These are phyloP conservation scores for Corythoichthys intestinalis DNA, from an alignment of 2,113 vertebrate genomes.

Conservation along the genomic window DNA sequence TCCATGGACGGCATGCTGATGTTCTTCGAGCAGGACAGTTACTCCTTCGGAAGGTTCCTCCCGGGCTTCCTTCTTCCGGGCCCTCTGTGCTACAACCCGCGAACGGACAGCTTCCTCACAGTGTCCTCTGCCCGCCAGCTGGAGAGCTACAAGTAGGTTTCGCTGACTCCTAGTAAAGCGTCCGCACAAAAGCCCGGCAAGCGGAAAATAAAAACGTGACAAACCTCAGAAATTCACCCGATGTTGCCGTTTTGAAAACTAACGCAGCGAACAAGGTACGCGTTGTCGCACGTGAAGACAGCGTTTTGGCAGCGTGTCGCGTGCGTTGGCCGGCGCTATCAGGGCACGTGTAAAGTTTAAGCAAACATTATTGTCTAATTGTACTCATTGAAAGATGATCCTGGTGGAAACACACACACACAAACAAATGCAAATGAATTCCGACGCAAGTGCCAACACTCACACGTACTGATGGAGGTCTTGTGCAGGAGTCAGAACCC, in stretches of 20 bases:
- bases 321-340: not conserved
- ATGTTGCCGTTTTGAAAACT: not conserved
- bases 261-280: not conserved
- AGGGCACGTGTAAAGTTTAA: not conserved
- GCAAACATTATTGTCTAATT: not conserved
- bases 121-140: slow-evolving; percentile 87
- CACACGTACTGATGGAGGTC: not conserved
- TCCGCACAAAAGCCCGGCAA: not conserved
- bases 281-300: not conserved
- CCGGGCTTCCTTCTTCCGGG: slow-evolving; percentile 91
- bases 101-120: slow-evolving; percentile 92
- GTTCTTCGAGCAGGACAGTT: slow-evolving; percentile 97
- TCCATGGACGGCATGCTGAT: slow-evolving; percentile 98
- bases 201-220: slow-evolving; percentile 7
- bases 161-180: not conserved
- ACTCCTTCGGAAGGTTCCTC: slow-evolving; percentile 88
- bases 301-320: slow-evolving; percentile 4
- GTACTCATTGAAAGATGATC: slow-evolving; percentile 37
- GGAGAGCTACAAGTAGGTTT: slow-evolving; percentile 89
- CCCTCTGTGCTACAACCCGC: slow-evolving; percentile 84
- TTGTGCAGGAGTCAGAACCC: not conserved
- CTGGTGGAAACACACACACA: slow-evolving; percentile 26
- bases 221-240: not conserved
- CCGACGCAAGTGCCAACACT: not conserved
- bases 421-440: not conserved